Evolutionary conservation across 2,888 invertebrate genomes (phyloP).

Genomic region (Tryphoninae sp.): DNA sequence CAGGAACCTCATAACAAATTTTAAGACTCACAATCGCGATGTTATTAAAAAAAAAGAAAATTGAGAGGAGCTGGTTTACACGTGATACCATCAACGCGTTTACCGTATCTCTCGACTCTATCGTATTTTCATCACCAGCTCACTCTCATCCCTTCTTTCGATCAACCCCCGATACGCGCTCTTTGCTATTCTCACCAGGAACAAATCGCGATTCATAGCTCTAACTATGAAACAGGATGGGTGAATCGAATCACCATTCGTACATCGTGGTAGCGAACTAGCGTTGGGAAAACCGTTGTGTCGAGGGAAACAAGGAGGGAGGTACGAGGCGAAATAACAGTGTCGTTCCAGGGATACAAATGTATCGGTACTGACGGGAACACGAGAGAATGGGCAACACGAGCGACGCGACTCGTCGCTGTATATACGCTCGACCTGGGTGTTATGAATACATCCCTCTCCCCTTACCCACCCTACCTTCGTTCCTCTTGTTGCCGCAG

Average conservation of each 20-base stretch:
- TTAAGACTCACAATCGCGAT: too few species aligned
- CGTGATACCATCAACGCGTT: conserved; percentile 1
- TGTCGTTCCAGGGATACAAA: conserved; percentile 54
- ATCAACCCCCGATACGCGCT: neutral
- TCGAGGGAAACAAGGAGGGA: conserved; percentile 54
- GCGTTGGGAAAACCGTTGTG: conserved; percentile 11
- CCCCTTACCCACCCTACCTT: neutral
- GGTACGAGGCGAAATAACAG: conserved; percentile 54
- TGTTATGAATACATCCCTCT: conserved; percentile 48
- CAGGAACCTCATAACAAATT: too few species aligned
- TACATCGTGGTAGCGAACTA: conserved; percentile 22
- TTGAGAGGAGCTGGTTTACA: too few species aligned
- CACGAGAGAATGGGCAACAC: conserved; percentile 11
- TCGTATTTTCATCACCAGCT: neutral
- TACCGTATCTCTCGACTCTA: neutral
- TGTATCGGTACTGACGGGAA: conserved; percentile 60
- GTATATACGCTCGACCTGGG: conserved; percentile 1
- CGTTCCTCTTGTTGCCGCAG: neutral
- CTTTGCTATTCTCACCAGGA: conserved; percentile 29
- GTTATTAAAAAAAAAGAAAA: too few species aligned
- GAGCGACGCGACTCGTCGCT: neutral
- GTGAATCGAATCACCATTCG: conserved; percentile 61
- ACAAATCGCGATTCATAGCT: conserved; percentile 43
- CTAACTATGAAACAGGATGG: conserved; percentile 33
- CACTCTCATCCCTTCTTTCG: neutral